Percentiles rank a stretch among this genome's conserved stretches.
Conservation (phyloP, 2,113 vertebrate species). For the Mellivora capensis region DNA sequence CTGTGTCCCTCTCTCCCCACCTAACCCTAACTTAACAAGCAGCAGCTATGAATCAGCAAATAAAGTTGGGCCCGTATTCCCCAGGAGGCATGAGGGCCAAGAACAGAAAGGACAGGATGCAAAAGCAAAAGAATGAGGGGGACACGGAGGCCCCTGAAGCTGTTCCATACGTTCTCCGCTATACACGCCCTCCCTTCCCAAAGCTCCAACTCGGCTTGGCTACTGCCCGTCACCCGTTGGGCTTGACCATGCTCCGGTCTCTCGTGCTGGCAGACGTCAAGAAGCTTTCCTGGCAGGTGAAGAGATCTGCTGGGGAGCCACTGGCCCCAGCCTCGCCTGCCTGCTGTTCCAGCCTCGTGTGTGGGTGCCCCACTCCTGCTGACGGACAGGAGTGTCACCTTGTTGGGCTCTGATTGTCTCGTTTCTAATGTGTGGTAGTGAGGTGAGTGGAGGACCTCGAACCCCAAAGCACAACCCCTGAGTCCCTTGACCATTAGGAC, state of each 20-base stretch:
- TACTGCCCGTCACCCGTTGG: not conserved
- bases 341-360: not conserved
- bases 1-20: slow-evolving; percentile 13
- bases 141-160: not conserved
- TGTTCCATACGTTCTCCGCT: not conserved
- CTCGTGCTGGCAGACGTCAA: not conserved
- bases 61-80: not conserved
- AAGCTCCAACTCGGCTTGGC: not conserved
- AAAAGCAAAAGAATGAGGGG: slow-evolving; percentile 27
- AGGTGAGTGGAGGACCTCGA: not conserved
- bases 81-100: slow-evolving; percentile 23
- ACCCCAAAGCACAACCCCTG: not conserved
- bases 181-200: not conserved
- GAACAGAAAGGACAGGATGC: slow-evolving; percentile 56
- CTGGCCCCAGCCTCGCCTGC: not conserved
- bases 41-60: slow-evolving; percentile 47
- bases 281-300: not conserved
- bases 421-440: slow-evolving; percentile 44
- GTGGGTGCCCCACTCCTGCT: not conserved
- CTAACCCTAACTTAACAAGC: slow-evolving; percentile 62
- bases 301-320: not conserved
- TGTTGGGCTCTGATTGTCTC: slow-evolving; percentile 30
- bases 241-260: not conserved
- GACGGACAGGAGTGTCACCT: not conserved
- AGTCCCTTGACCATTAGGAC: not conserved